phyloP scores from a whole-genome alignment of 2,113 vertebrate genomes.

The Tringa solitaria region DNA sequence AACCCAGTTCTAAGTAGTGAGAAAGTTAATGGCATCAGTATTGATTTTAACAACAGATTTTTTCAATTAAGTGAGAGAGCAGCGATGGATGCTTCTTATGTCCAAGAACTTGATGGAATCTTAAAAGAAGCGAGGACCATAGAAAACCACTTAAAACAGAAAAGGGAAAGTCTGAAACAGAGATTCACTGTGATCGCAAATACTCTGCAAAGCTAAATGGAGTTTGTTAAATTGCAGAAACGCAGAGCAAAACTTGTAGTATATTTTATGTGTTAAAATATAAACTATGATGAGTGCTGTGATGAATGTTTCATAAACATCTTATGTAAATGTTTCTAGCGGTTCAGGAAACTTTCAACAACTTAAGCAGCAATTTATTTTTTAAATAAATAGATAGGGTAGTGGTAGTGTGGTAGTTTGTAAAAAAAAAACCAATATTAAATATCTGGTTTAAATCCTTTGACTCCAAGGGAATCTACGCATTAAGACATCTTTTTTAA shows the following conservation, averaged over 20 bases:
- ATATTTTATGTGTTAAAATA: not conserved
- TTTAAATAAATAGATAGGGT: not conserved
- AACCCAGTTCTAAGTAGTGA: not conserved
- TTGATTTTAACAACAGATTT: constrained; percentile 43
- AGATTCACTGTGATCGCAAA: constrained; percentile 65
- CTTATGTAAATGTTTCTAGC: not conserved
- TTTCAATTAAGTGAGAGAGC: constrained; percentile 69
- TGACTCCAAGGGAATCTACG: not conserved
- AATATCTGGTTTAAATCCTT: not conserved
- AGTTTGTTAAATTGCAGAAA: not conserved
- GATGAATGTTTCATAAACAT: not conserved
- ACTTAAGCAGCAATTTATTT: not conserved
- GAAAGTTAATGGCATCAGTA: not conserved
- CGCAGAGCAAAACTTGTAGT: not conserved
- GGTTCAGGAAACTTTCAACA: not conserved
- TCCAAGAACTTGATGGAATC: constrained; percentile 73
- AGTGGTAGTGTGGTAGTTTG: not conserved
- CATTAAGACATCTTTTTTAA: not conserved
- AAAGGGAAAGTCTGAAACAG: constrained; percentile 71
- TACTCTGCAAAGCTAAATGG: constrained; percentile 57
- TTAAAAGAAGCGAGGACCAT: constrained; percentile 68
- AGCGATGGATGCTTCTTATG: constrained; percentile 64
- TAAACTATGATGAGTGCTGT: not conserved
- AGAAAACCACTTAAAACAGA: constrained; percentile 71
- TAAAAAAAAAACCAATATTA: not conserved